A percentile compares a stretch with the other conserved stretches of the same genome.
Conservation (phyloP, 2,113 vertebrate genomes). For the Hypomesus transpacificus region DNA sequence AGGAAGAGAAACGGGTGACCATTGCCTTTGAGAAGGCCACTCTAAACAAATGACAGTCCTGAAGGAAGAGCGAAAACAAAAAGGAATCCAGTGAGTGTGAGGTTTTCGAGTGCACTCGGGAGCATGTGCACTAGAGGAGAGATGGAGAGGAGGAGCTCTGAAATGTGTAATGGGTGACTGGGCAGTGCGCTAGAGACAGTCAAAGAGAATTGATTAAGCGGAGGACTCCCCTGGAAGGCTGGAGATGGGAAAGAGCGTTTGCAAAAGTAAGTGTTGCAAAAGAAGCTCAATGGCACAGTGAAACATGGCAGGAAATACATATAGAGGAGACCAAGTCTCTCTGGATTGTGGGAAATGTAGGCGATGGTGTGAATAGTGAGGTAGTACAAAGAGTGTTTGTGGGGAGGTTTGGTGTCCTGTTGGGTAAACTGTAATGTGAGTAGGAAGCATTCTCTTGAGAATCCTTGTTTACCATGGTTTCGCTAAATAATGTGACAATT, state of each 20-base stretch:
- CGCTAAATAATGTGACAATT: not conserved
- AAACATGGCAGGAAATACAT: too few species aligned
- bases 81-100: too few species aligned
- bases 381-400: not conserved
- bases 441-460: not conserved
- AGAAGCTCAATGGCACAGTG: too few species aligned
- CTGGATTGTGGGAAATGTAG: slow-evolving; percentile 35
- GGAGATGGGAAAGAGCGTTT: slow-evolving; percentile 21
- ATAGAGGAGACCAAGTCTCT: slow-evolving; percentile 17
- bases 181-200: not conserved
- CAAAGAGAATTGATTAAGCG: slow-evolving; percentile 1
- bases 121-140: not conserved
- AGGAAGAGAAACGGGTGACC: not conserved
- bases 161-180: not conserved
- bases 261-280: not conserved
- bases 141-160: not conserved
- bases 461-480: not conserved
- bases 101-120: too few species aligned
- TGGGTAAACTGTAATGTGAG: not conserved
- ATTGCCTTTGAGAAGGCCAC: not conserved
- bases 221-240: slow-evolving; percentile 9
- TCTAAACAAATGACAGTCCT: not conserved
- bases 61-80: not conserved
- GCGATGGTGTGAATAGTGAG: not conserved
- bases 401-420: not conserved